phyloP scores from a whole-genome alignment of 2,113 vertebrate genomes.

The Dicerorhinus sumatrensis region DNA sequence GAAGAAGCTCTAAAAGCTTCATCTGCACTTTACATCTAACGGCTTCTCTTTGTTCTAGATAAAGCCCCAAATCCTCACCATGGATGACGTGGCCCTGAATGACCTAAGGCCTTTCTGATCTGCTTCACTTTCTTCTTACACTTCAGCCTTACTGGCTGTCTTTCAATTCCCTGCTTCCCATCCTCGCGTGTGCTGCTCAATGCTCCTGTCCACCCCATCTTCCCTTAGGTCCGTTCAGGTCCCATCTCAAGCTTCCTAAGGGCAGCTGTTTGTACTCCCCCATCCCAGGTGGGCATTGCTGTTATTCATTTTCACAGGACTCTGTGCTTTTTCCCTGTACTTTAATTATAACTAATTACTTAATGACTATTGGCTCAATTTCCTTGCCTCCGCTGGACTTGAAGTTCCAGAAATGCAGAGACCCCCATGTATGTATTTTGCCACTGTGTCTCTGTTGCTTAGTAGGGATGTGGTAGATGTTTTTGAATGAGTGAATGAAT shows the following conservation, averaged over 20 bases:
- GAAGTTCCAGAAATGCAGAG: background rate
- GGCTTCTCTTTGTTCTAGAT: accelerated
- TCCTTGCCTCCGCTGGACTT: background rate
- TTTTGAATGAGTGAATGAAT: background rate
- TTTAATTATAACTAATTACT: background rate
- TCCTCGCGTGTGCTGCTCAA: accelerated
- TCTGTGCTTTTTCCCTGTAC: background rate
- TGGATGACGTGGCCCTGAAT: accelerated
- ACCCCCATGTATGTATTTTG: accelerated
- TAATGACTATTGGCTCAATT: background rate
- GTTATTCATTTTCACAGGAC: too few relatives aligned
- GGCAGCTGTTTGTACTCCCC: too few relatives aligned
- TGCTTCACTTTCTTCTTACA: background rate
- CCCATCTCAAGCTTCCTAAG: background rate
- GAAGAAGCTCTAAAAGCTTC: background rate
- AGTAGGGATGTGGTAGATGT: background rate
- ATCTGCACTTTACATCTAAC: accelerated
- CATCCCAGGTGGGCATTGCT: accelerated
- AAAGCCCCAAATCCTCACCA: accelerated
- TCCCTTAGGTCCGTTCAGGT: background rate
- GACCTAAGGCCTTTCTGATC: background rate
- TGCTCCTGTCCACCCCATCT: accelerated
- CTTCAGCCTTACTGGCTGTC: background rate
- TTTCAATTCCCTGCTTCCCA: too few relatives aligned
- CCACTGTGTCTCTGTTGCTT: background rate